These are phyloP conservation scores for Apodemia duryi DNA, from an alignment of 2,888 invertebrate species.

Conservation along the genomic window DNA sequence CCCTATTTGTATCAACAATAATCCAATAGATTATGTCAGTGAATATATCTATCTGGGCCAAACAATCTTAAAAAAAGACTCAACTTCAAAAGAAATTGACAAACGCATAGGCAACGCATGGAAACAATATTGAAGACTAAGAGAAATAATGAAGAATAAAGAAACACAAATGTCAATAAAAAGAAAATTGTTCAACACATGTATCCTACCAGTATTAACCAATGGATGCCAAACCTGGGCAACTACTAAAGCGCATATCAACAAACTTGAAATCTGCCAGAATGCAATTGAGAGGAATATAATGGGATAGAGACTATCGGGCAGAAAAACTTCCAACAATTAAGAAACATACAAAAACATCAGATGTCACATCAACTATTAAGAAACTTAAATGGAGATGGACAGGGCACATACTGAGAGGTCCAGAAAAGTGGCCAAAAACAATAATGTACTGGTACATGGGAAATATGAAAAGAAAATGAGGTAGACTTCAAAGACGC, in stretches of 20 bases:
- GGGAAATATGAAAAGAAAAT: no score
- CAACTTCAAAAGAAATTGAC: conserved; percentile 16
- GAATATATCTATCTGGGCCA: conserved; percentile 13
- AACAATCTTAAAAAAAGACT: not conserved
- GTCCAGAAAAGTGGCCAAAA: no score
- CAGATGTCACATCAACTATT: no score
- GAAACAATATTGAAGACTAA: not conserved
- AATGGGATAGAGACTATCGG: no score
- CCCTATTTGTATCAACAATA: not conserved
- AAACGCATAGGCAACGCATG: conserved; percentile 13
- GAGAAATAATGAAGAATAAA: not conserved
- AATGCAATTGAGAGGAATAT: conserved; percentile 1
- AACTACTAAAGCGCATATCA: conserved; percentile 6
- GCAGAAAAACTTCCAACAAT: no score
- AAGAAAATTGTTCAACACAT: conserved; percentile 13
- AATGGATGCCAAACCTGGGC: conserved; percentile 5
- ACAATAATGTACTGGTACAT: no score
- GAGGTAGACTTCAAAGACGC: no score
- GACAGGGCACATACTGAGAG: no score
- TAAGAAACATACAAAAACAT: no score
- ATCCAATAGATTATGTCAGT: conserved; percentile 11
- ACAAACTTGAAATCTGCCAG: conserved; percentile 16
- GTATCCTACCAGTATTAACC: not conserved
- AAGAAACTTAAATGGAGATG: no score
- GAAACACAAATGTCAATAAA: conserved; percentile 14